These are phyloP conservation scores for Frankliniella fusca DNA, from an alignment of 2,888 invertebrate species.

Conservation along the genomic window DNA sequence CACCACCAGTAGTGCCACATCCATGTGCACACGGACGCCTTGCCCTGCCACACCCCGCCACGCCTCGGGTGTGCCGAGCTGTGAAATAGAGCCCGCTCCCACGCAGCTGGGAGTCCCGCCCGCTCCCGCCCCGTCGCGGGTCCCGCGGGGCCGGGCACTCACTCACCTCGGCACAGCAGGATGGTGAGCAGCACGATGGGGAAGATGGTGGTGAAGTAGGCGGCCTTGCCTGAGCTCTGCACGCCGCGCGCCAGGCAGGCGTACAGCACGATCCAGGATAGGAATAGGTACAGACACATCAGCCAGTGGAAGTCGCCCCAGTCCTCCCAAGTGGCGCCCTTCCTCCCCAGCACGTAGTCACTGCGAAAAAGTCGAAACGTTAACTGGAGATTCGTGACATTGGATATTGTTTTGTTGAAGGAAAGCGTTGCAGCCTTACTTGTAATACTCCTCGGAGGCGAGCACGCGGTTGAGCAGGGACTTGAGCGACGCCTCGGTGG, in stretches of 20 bases:
- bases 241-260: slow-evolving; percentile 55
- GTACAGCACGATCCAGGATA: slow-evolving; percentile 54
- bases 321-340: slow-evolving; percentile 40
- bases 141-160: slow-evolving; percentile 38
- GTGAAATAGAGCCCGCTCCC: slow-evolving; percentile 44
- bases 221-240: slow-evolving; percentile 58
- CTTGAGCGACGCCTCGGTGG: slow-evolving; percentile 49
- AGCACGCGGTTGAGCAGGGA: slow-evolving; percentile 54
- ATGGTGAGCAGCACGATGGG: slow-evolving; percentile 60
- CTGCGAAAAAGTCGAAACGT: slow-evolving; percentile 16
- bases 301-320: slow-evolving; percentile 51
- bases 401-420: not conserved
- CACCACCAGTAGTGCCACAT: no score
- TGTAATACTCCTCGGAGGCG: slow-evolving; percentile 64
- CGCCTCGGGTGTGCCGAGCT: slow-evolving; percentile 44
- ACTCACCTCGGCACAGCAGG: slow-evolving; percentile 54
- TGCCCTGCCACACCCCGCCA: slow-evolving; percentile 34
- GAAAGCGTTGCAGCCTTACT: slow-evolving; percentile 49
- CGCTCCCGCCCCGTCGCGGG: not conserved
- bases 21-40: not conserved
- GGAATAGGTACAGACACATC: slow-evolving; percentile 51
- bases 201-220: slow-evolving; percentile 67
- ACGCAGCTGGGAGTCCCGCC: not conserved
- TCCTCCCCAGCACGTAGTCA: slow-evolving; percentile 35
- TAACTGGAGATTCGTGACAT: no score